Evolutionary conservation across 2,888 invertebrate genomes (phyloP), one percentile per base, ranked within the genome.

Genomic region (Ophion costatus): DNA sequence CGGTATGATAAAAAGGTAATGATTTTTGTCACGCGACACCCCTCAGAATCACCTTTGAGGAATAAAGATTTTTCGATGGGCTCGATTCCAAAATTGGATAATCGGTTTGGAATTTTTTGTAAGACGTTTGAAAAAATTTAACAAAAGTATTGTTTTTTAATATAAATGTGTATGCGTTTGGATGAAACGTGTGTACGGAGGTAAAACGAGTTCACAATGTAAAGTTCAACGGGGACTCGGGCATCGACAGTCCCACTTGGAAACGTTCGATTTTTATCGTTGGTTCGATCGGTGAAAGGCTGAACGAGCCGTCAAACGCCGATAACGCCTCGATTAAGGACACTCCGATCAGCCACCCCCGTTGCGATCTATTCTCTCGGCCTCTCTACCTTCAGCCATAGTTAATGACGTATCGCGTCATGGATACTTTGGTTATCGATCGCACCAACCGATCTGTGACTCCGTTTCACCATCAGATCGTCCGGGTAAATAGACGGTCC

Each of bases 221-320:
- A 69, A 79, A 75, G 79, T 79, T 83, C 69, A 70, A 45, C 51
- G 57, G 78, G 56, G 70, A 70, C 67, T 81, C 80, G 73, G 22
- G 33, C 71, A 45, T 4, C 67, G 80, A 77, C 77, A 84, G 71
- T 84, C 56, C 73, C 42, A 80, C 77, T 80, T 80, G 71, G 79
- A 79, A 79, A 79, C 38, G 71, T 64, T 69, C 66, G 75, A 69
- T 80, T 81, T 83, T 81, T 73, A 84, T 84, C 77, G 77, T 74
- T 83, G 57, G 57, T 56, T 77, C 77, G 80, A 84, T 84, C 80
- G 84, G 84, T 84, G 84, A 84, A 84, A 84, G 80, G 84, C 84
- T 71, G 77, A 80, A 84, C 73, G 84, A 80, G 84, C 84, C 84
- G 84, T 84, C 80, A 75, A 77, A 79, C 83, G 63, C 45, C 83